Evolutionary conservation across 2,113 vertebrate genomes (phyloP), one percentile per base, ranked within the genome.

Genomic region (Gila orcuttii): DNA sequence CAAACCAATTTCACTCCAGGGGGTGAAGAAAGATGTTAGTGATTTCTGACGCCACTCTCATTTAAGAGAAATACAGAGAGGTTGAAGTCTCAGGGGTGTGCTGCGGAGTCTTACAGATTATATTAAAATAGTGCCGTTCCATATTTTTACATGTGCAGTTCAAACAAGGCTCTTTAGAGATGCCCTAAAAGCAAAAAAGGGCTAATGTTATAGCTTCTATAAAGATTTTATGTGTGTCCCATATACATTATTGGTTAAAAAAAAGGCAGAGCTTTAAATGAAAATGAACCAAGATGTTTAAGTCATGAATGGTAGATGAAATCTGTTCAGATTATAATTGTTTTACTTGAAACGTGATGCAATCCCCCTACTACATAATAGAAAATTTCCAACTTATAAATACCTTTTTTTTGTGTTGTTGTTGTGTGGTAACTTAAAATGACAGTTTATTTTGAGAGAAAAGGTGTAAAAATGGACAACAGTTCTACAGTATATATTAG

Each of bases 11-110:
- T 85, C 59, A 50, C 62, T 66, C 11, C 28, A 69, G 73, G 78
- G 45, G 79, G 47, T 42, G 74, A 74, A 83, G 19, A 78, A 85
- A 85, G 19, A 47, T 76, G 31, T 57, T 50, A 68, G 83, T 28
- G 59, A 85, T 85, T 85, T 77, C 23, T 55, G 57, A 75, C 57
- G n/a, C 33, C 68, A 82, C 45, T 19, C 45, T 82, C 79, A 69
- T 82, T 82, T 82, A 82, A 31, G 45, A 55, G 42, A 47, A n/a
- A 52, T 52, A 7, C 19, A 33, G 42, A 33, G 57, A 64, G 17
- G 79, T 68, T 69, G 62, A 47, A 23, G 31, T 69, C 80, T 82
- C 60, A 4, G 62, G 25, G 31, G 50, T 71, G 50, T 73, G 13
- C 64, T 73, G 47, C 15, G 7, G 31, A 83, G 45, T 52, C 80